Evolutionary conservation across 1,140 invertebrate genomes (phyloP).

Genomic region (Lepidurus couesii): DNA sequence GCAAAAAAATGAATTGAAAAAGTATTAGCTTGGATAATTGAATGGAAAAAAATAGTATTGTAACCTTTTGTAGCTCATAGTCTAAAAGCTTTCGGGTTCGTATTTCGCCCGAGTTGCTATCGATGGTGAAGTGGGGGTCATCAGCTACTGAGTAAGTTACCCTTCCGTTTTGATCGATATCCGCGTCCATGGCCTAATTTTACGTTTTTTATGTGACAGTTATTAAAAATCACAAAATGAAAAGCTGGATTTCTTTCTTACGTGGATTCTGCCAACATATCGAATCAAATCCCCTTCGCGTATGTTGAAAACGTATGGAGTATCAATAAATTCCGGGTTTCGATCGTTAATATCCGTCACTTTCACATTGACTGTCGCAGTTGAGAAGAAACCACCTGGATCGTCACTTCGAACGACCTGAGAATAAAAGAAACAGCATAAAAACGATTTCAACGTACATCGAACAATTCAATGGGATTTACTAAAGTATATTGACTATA

Average conservation of each 20-base stretch:
- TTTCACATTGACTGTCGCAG: conserved; percentile 76
- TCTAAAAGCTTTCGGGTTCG: conserved; percentile 68
- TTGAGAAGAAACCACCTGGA: conserved; percentile 69
- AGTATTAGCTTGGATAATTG: conserved; percentile 15
- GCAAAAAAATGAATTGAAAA: conserved; percentile 30
- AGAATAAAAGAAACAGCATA: conserved; percentile 38
- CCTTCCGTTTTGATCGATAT: conserved; percentile 61
- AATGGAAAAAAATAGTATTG: conserved; percentile 22
- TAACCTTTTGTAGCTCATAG: conserved; percentile 71
- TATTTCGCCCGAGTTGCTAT: conserved; percentile 71
- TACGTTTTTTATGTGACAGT: background rate
- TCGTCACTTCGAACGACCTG: conserved; percentile 79
- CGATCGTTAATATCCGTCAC: conserved; percentile 84
- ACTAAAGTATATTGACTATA: background rate
- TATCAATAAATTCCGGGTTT: conserved; percentile 44
- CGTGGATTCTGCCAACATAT: conserved; percentile 70
- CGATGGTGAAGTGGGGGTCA: conserved; percentile 70
- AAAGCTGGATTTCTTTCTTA: conserved; percentile 40
- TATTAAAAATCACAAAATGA: background rate
- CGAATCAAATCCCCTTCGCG: conserved; percentile 67
- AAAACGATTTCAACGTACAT: background rate
- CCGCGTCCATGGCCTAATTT: conserved; percentile 57
- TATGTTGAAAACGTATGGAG: conserved; percentile 63
- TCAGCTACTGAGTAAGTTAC: conserved; percentile 60
- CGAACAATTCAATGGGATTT: background rate